A percentile compares a stretch with the other conserved stretches of the same genome.
Evolutionary conservation across 30 jellyfish, hydroid and myxozoan genomes (phyloP).

Genomic region (Cassiopea andromeda): DNA sequence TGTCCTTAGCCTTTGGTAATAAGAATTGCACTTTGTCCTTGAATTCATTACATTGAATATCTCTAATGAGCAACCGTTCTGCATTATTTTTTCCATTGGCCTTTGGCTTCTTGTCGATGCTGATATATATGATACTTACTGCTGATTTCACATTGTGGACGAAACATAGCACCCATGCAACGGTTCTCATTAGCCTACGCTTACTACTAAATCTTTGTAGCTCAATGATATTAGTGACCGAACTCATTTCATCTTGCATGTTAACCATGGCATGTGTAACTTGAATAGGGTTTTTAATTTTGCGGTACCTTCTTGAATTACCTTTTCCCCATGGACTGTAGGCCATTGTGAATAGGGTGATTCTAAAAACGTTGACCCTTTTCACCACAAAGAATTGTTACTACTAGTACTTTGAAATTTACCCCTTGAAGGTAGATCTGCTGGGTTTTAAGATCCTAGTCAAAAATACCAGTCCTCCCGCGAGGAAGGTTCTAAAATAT

Average conservation of each 20-base stretch:
- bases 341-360: no score
- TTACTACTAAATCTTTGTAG: background rate
- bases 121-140: background rate
- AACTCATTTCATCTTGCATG: background rate
- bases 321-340: no score
- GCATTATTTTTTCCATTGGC: conserved; percentile 17
- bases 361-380: no score
- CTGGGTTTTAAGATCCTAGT: no score
- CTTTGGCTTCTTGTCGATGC: background rate
- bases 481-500: no score
- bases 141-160: background rate
- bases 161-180: conserved; percentile 43
- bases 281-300: no score
- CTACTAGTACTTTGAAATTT: no score
- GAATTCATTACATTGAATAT: conserved; percentile 28
- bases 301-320: no score
- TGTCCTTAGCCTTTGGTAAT: background rate
- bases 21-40: conserved; percentile 4
- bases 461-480: no score
- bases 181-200: conserved; percentile 29
- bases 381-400: no score
- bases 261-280: no score
- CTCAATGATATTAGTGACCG: background rate
- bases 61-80: conserved; percentile 12
- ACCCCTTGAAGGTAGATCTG: no score